Base-by-base conservation (phyloP, 1,140 invertebrate species). In the Drosophila punjabiensis region DNA sequence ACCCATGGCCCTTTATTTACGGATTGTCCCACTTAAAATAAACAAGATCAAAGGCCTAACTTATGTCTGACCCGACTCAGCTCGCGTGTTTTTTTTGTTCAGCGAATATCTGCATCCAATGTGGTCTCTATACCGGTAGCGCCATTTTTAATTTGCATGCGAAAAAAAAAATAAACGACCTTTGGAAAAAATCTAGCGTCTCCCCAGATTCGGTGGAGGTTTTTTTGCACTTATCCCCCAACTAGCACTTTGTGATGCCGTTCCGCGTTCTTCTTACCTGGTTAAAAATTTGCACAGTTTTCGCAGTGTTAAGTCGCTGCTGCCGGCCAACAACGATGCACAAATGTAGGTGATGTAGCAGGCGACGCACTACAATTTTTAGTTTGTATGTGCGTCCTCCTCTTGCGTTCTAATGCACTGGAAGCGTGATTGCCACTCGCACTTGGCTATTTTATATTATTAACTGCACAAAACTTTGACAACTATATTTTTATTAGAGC, bases 111-210 rank as follows among this genome's bases (percentile, higher is more conserved):
- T 45, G 59, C 32, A 35, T 18, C 4, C 14, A 62, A 64, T 87
- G 69, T 60, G 47, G 20, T 88, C 67, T 88, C 74, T 88, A 85
- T 60, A 89, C 65, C 61, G 56, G 77, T 64, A 88, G 45, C 85
- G 85, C 85, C 85, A 88, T 88, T 90, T 88, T 88, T 88, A 85
- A 89, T 88, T 88, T 88, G 81, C 81, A 59, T 65, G 32, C 24
- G 33, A 32, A 62, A 63, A 63, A 63, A 62, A 64, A 71, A 30
- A 58, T 28, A 52, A 53, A 35, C 55, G 74, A 68, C 55, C 55
- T 41, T 43, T 14, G 30, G 8, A 11, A 24, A 33, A 47, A 47
- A 50, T 18, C 3, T 28, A n/a, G 20, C 13, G 35, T 16, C 52
- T 20, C 14, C 14, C 20, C 10, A 39, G 10, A 3, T 14, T 9